These are phyloP conservation scores for Peromyscus nudipes DNA, from an alignment of 2,797 vertebrate species.

Conservation along the genomic window DNA sequence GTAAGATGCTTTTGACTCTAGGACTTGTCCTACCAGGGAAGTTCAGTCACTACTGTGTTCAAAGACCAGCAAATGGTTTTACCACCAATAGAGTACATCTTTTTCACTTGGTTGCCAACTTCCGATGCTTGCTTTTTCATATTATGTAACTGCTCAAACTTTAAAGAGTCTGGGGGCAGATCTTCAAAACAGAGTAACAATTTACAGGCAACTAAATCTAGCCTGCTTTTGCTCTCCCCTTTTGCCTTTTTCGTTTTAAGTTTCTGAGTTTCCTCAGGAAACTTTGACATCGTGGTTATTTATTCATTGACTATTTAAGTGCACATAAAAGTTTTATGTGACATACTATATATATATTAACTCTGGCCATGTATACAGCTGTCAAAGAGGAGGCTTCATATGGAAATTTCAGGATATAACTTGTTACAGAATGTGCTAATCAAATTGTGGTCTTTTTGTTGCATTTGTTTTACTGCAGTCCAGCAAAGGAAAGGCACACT, in stretches of 20 bases:
- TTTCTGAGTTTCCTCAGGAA: constrained; percentile 22
- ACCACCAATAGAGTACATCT: not conserved
- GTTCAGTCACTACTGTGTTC: not conserved
- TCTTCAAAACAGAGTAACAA: not conserved
- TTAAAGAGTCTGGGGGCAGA: not conserved
- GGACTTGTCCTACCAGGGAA: not conserved
- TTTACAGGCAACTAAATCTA: not conserved
- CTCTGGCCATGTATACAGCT: not conserved
- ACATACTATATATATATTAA: not conserved
- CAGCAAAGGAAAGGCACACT: constrained; percentile 11
- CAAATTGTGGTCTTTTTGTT: not conserved
- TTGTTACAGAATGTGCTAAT: not conserved
- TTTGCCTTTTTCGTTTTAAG: not conserved
- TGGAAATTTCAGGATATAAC: not conserved
- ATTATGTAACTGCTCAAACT: not conserved
- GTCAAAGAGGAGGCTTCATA: not conserved
- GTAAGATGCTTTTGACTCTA: not conserved
- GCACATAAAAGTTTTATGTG: not conserved
- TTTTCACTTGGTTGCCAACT: not conserved
- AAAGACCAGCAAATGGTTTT: not conserved
- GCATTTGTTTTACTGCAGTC: not conserved
- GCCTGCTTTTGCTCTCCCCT: not conserved
- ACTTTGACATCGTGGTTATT: not conserved
- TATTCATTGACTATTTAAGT: constrained; percentile 20
- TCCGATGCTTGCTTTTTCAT: not conserved